These are phyloP conservation scores for mouse (Mus musculus) DNA, from an alignment of 2,113 vertebrate genomes.

Conservation along the genomic window GRCm39 chr17:88976001-88976500, in stretches of 20 bases:
- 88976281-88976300: too few relatives aligned
- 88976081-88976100: accelerated
- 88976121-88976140: slow-evolving; percentile 26
- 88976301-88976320: neutral
- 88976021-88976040: neutral
- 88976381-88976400: neutral
- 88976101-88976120: neutral
- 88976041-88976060: neutral
- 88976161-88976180: slow-evolving; percentile 76
- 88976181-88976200: neutral
- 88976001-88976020: neutral
- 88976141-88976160: slow-evolving; percentile 82
- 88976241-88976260: too few relatives aligned
- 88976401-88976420: too few relatives aligned
- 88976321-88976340: neutral
- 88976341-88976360: neutral
- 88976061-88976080: neutral
- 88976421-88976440: too few relatives aligned
- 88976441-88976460: too few relatives aligned
- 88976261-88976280: neutral
- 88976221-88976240: neutral
- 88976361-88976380: neutral
- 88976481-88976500: neutral
- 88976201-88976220: neutral
- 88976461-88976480: too few relatives aligned